Conservation (phyloP, 2,113 vertebrate species). For the Orthonyx spaldingii region DNA sequence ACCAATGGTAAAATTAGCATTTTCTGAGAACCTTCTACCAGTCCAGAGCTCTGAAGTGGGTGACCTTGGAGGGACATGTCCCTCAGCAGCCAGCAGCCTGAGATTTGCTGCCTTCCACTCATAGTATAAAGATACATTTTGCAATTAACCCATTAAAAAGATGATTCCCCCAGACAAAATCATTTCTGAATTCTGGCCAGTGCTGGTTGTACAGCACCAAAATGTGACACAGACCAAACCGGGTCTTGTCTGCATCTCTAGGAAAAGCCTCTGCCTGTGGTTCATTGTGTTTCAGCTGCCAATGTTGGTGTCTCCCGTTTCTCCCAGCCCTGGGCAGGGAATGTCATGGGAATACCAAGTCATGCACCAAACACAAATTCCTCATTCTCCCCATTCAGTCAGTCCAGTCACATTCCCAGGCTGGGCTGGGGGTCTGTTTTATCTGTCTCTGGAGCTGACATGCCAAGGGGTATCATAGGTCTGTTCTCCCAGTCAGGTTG, state of each 20-base stretch:
- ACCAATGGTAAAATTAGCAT: background rate
- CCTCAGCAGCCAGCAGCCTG: background rate
- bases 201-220: background rate
- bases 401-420: background rate
- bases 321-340: background rate
- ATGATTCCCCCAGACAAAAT: background rate
- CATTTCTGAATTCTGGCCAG: background rate
- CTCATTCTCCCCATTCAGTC: accelerated
- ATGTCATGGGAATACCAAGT: background rate
- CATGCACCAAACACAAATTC: background rate
- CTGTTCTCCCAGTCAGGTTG: background rate
- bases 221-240: background rate
- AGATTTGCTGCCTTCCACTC: background rate
- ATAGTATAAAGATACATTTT: background rate
- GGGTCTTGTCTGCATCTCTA: background rate
- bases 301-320: accelerated
- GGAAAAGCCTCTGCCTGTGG: background rate
- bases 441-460: background rate
- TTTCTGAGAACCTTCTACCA: background rate
- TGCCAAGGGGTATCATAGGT: accelerated
- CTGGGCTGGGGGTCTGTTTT: background rate
- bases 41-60: background rate
- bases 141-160: background rate
- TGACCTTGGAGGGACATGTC: background rate
- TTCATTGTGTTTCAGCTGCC: background rate